These are phyloP conservation scores for Clinocottus analis DNA, from an alignment of 2,113 vertebrate species.

Conservation along the genomic window DNA sequence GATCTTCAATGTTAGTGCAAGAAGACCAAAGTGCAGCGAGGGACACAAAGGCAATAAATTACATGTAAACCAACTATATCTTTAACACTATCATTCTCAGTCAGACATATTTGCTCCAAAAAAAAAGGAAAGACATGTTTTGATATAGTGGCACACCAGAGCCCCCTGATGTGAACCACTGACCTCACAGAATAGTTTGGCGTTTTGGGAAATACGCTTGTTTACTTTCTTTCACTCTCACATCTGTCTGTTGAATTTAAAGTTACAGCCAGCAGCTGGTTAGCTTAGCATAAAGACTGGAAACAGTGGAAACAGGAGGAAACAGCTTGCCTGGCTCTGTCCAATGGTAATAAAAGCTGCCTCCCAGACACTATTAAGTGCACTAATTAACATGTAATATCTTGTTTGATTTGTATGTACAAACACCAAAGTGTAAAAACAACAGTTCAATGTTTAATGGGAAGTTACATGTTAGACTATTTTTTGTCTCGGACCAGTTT, in stretches of 20 bases:
- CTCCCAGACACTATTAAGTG: neutral
- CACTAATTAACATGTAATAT: neutral
- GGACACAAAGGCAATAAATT: conserved; percentile 26
- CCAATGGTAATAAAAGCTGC: neutral
- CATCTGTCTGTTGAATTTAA: neutral
- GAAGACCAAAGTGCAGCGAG: conserved; percentile 5
- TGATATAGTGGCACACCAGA: neutral
- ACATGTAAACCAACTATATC: neutral
- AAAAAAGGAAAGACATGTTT: conserved; percentile 6
- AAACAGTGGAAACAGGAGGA: neutral
- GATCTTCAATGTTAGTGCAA: conserved; percentile 35
- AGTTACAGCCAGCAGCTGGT: neutral
- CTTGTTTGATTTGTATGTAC: neutral
- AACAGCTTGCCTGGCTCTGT: neutral
- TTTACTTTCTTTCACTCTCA: neutral
- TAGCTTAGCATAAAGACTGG: conserved; percentile 15
- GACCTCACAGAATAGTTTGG: neutral
- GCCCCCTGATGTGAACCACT: neutral
- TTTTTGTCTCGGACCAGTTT: neutral
- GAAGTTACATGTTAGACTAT: neutral
- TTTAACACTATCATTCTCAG: conserved; percentile 2
- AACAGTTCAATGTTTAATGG: neutral
- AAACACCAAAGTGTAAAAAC: neutral
- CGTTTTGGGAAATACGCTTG: neutral
- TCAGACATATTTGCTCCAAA: neutral